These are phyloP conservation scores for Tyrophagus putrescentiae DNA, from an alignment of 1,140 invertebrate genomes.

Conservation along the genomic window DNA sequence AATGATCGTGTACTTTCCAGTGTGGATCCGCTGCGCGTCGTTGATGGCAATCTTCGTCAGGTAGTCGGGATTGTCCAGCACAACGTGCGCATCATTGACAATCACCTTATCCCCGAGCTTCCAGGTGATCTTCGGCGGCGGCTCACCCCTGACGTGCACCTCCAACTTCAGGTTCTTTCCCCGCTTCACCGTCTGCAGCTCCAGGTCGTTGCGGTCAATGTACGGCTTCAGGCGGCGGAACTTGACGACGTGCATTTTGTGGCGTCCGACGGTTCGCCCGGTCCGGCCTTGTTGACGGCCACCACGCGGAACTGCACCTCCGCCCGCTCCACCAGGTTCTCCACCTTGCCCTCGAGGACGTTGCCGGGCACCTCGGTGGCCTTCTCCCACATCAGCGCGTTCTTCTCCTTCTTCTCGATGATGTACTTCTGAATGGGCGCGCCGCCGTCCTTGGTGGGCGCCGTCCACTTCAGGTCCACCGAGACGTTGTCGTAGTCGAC, in stretches of 20 bases:
- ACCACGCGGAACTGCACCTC: slow-evolving; percentile 77
- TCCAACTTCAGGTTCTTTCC: slow-evolving; percentile 80
- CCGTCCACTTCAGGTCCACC: slow-evolving; percentile 81
- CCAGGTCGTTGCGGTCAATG: slow-evolving; percentile 68
- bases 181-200: slow-evolving; percentile 76
- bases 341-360: slow-evolving; percentile 64
- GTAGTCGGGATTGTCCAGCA: slow-evolving; percentile 33
- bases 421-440: slow-evolving; percentile 78
- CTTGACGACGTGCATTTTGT: slow-evolving; percentile 18
- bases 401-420: slow-evolving; percentile 88
- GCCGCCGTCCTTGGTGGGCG: slow-evolving; percentile 81
- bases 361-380: slow-evolving; percentile 63
- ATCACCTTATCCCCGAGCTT: slow-evolving; percentile 39
- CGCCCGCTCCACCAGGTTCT: slow-evolving; percentile 79
- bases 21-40: slow-evolving; percentile 68
- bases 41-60: slow-evolving; percentile 51
- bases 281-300: slow-evolving; percentile 90
- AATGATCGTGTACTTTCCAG: slow-evolving; percentile 76
- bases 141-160: slow-evolving; percentile 85
- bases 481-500: slow-evolving; percentile 90
- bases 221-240: slow-evolving; percentile 85
- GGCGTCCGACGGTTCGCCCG: slow-evolving; percentile 62
- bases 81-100: background rate
- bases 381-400: slow-evolving; percentile 65
- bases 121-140: slow-evolving; percentile 83